Conservation (phyloP, 2,888 invertebrate species). For the Bruchidius siliquastri region DNA sequence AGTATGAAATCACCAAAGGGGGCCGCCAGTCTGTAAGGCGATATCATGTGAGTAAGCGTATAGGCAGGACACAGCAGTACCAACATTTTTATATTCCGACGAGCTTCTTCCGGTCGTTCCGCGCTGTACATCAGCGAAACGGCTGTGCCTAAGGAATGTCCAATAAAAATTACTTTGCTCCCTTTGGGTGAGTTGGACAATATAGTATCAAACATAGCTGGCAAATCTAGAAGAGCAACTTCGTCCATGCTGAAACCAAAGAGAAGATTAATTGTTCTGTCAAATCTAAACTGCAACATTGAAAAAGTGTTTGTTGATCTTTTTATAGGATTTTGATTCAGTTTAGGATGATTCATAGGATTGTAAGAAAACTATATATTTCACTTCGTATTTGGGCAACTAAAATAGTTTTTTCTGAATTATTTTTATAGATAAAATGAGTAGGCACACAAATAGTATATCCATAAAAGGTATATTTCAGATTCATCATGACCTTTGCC, state of each 20-base stretch:
- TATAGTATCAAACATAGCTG: conserved; percentile 37
- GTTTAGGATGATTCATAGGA: too few relatives aligned
- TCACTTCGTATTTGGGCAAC: too few relatives aligned
- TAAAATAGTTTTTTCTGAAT: too few relatives aligned
- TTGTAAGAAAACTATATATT: too few relatives aligned
- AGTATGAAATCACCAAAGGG: conserved; percentile 48
- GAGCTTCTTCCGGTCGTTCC: conserved; percentile 63
- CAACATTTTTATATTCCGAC: conserved; percentile 60
- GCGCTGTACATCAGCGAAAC: conserved; percentile 65
- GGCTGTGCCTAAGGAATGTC: conserved; percentile 86
- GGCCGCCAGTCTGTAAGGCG: conserved; percentile 60
- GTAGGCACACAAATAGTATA: too few relatives aligned
- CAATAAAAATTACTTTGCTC: conserved; percentile 63
- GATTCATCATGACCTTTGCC: too few relatives aligned
- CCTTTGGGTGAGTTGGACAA: conserved; percentile 28
- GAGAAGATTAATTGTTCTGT: too few relatives aligned
- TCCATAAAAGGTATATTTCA: too few relatives aligned
- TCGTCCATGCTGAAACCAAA: conserved; percentile 37
- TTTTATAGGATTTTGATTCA: too few relatives aligned
- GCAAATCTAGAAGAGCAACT: conserved; percentile 37
- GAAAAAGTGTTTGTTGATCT: too few relatives aligned
- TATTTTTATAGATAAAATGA: too few relatives aligned
- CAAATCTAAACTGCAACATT: too few relatives aligned
- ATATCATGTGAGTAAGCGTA: conserved; percentile 54
- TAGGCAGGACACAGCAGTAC: conserved; percentile 64